Evolutionary conservation across 2,888 invertebrate genomes (phyloP), one percentile per base, ranked within the genome.

Genomic region (Pollenia griseotomentosa): DNA sequence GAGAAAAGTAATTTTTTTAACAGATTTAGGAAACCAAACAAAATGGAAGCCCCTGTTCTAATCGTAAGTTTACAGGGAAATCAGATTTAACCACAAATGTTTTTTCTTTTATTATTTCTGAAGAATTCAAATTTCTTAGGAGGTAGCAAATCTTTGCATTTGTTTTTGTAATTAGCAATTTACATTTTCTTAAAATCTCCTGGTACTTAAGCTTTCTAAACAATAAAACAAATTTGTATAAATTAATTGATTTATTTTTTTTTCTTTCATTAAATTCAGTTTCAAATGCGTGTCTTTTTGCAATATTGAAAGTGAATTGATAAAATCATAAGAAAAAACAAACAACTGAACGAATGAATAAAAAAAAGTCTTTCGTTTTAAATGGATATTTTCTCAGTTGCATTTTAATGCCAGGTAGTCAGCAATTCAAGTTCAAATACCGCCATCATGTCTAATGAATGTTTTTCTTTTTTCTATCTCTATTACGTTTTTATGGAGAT

Each of bases 371-470:
- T 75, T 61, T 51, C n/a, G 11, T 73, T 55, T 33, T 33, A 33
- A 70, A 73, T 55, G 33, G 44, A 55, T 33, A 33, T 11, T 59
- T 48, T 59, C 42, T 80, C 46, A 42, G 11, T 16, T 61, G 44
- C 42, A 63, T 75, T 51, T 83, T 33, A 84, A 44, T 79, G 53
- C n/a, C 14, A 46, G 44, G 19, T 53, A 19, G 66, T 40, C 59
- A 66, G n/a, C 14, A 53, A 83, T 75, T 86, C 83, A 86, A 86
- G 86, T 86, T 86, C 83, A 86, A 66, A 74, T 63, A 83, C 73
- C 74, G 48, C 70, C 75, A 63, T 63, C 85, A 77, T 40, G 65
- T 80, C 53, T 78, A 74, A 77, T 71, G 78, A 53, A 51, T 51
- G 14, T 66, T 61, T 74, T 23, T 14, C 23, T 33, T 12, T 9